Percentiles rank a stretch among this genome's conserved stretches.
Conservation (phyloP, 2,797 vertebrate genomes). For the Scyliorhinus canicula region DNA sequence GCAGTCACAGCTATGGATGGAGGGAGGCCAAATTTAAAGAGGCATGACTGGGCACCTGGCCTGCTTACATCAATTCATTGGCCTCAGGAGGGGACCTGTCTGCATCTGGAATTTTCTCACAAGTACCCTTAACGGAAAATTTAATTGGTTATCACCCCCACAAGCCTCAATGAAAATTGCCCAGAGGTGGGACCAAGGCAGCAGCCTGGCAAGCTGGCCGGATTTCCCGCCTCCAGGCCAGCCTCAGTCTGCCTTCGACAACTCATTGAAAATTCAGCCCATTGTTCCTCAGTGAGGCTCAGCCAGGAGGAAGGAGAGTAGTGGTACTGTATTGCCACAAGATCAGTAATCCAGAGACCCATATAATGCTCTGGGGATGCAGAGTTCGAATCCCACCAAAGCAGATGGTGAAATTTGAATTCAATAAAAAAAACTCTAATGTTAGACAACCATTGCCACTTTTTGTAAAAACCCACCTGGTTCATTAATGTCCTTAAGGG, state of each 20-base stretch:
- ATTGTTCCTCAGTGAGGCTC: neutral
- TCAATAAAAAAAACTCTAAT: too few species aligned
- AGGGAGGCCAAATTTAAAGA: neutral
- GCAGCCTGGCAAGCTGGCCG: neutral
- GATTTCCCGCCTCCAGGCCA: neutral
- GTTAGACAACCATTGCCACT: too few species aligned
- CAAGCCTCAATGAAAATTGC: neutral
- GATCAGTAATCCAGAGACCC: too few species aligned
- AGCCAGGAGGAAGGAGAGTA: neutral
- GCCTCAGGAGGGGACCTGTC: neutral
- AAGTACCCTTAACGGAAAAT: neutral
- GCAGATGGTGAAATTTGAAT: too few species aligned
- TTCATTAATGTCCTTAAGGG: too few species aligned
- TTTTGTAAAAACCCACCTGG: too few species aligned
- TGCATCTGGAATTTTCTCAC: neutral
- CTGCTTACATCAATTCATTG: neutral
- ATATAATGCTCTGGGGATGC: too few species aligned
- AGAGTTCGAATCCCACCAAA: too few species aligned
- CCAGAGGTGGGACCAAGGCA: neutral
- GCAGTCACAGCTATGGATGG: neutral
- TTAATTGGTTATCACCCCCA: neutral
- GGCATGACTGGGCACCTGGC: neutral
- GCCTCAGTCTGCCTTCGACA: too few species aligned
- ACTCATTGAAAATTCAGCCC: neutral
- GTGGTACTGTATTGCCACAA: too few species aligned